Percentiles rank a stretch among this genome's conserved stretches.
Conservation (phyloP, 2,797 vertebrate genomes). For the Ficedula albicollis region DNA sequence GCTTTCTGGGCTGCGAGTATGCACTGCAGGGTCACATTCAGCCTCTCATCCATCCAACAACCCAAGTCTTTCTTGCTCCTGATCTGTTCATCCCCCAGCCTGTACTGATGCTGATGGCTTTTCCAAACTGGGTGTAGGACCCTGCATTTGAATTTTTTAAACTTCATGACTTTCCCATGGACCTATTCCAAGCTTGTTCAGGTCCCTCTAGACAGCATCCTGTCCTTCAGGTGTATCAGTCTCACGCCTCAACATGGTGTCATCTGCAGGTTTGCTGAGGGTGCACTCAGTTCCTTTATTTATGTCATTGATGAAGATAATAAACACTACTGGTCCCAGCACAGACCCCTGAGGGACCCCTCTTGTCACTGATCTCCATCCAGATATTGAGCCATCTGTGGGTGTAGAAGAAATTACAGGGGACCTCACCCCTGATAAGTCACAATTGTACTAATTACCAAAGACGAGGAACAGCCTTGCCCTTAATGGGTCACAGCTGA, state of each 20-base stretch:
- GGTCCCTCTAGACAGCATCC: neutral
- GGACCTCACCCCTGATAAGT: no score
- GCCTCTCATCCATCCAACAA: neutral
- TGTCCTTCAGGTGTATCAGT: neutral
- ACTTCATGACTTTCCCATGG: neutral
- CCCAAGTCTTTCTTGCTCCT: neutral
- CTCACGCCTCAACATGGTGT: neutral
- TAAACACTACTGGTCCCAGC: neutral
- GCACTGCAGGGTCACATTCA: fast-evolving
- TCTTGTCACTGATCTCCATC: neutral
- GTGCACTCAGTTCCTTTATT: neutral
- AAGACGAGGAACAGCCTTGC: no score
- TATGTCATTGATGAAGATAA: neutral
- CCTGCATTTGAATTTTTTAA: neutral
- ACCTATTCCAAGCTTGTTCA: neutral
- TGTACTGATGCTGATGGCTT: neutral
- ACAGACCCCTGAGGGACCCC: neutral
- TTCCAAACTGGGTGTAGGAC: neutral
- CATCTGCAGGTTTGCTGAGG: neutral
- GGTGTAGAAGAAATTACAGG: no score
- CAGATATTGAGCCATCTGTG: neutral
- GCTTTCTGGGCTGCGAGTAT: neutral
- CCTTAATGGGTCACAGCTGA: no score
- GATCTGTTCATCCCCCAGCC: neutral
- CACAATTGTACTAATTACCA: no score